Evolutionary conservation across 2,113 vertebrate species (phyloP).

Genomic region (Spilogale gracilis): DNA sequence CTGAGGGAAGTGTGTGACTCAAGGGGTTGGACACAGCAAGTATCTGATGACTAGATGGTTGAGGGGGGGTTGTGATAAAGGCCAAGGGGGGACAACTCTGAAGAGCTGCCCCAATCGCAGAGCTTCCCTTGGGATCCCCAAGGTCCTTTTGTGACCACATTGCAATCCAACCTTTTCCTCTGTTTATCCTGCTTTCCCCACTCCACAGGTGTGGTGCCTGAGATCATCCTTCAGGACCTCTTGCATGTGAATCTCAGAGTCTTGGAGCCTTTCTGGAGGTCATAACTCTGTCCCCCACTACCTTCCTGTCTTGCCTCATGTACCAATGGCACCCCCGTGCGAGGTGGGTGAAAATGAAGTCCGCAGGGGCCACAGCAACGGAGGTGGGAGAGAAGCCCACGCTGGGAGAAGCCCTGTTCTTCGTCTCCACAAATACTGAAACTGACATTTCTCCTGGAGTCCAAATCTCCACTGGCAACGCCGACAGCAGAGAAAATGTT

Average conservation of each 20-base stretch:
- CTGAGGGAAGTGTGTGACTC: neutral
- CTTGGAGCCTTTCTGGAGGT: neutral
- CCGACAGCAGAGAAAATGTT: neutral
- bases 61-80: neutral
- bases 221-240: neutral
- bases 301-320: neutral
- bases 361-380: neutral
- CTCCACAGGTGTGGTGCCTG: neutral
- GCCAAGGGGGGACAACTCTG: neutral
- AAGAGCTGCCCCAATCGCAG: neutral
- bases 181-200: neutral
- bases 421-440: neutral
- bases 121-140: neutral
- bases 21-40: neutral
- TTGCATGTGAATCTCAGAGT: neutral
- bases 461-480: neutral
- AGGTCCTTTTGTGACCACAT: neutral
- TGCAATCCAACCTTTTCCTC: neutral
- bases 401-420: neutral
- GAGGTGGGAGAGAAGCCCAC: neutral
- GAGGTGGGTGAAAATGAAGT: neutral
- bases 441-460: neutral
- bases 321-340: rapidly evolving
- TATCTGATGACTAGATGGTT: neutral
- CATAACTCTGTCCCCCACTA: neutral